Evolutionary conservation across 2,888 invertebrate genomes (phyloP), one percentile per base, ranked within the genome.

Genomic region (Latrodectus hesperus): DNA sequence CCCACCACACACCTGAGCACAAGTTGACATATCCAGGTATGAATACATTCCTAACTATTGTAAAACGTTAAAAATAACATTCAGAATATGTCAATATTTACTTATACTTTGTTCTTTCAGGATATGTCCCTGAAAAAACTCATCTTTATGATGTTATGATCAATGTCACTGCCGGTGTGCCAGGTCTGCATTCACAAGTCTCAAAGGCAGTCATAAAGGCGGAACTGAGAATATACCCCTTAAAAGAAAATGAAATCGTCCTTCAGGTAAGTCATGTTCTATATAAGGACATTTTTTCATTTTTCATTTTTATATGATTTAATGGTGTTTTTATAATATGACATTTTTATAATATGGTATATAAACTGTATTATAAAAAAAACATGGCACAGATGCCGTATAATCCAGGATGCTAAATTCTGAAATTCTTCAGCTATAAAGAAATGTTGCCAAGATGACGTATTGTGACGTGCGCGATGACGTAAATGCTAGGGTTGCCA

Each of bases 21-120:
- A 73, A 55, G 12, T 74, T 85, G 22, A 65, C 55, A 51, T 79
- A 72, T 52, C 85, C 79, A 52, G 22, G 85, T 85, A 85, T 79
- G 79, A 77, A 71, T 38, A 38, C 38, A 6, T 38, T 38, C 38
- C 38, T 38, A 38, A 38, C 1, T 38, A 38, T 38, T 38, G 6
- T 4, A 38, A 38, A 3, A 38, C 38, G 38, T 4, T 38, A 38
- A 38, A 38, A 38, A 38, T 38, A 6, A 38, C 5, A 4, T 38
- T 38, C 14, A 53, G 5, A 26, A 22, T 26, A 12, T 75, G 2
- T 1, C 10, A 9, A 11, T 17, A 53, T n/a, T 73, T 9, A 53
- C n/a, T n/a, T 11, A 73, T 11, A 52, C 26, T 78, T 11, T 71
- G 6, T 72, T 67, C 9, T n/a, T 60, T 4, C 55, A 88, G 88